Conservation (phyloP, 2,113 vertebrate genomes). For the Phocoena phocoena region DNA sequence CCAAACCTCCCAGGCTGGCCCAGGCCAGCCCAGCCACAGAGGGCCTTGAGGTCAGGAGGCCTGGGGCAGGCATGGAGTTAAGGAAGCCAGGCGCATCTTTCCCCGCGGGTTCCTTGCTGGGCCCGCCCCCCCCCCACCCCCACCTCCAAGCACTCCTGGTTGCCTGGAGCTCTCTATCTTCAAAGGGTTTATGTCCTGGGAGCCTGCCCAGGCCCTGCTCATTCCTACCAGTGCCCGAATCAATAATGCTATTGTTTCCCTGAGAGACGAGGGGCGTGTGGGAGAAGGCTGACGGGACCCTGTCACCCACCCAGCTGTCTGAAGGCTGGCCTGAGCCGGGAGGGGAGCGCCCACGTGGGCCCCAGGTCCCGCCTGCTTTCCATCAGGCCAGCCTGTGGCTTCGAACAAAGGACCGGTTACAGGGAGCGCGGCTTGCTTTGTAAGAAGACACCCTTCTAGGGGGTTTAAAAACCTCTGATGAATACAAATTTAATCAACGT, state of each 20-base stretch:
- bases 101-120: not conserved
- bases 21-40: not conserved
- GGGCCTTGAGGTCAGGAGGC: not conserved
- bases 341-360: not conserved
- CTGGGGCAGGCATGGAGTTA: not conserved
- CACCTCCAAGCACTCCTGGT: not conserved
- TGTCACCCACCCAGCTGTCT: not conserved
- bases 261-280: accelerated
- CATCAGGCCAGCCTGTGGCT: accelerated
- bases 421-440: not conserved
- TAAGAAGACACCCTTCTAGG: not conserved
- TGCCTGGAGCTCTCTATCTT: not conserved
- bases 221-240: not conserved
- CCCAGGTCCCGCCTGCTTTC: not conserved
- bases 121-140: not conserved
- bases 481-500: not conserved
- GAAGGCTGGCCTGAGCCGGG: not conserved
- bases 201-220: not conserved
- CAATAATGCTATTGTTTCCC: not conserved
- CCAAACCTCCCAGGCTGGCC: not conserved
- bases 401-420: accelerated
- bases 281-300: not conserved
- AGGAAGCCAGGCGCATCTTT: not conserved
- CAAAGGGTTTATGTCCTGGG: not conserved
- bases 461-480: not conserved